Evolutionary conservation across 2,888 invertebrate genomes (phyloP).

Genomic region (Diloba caeruleocephala): DNA sequence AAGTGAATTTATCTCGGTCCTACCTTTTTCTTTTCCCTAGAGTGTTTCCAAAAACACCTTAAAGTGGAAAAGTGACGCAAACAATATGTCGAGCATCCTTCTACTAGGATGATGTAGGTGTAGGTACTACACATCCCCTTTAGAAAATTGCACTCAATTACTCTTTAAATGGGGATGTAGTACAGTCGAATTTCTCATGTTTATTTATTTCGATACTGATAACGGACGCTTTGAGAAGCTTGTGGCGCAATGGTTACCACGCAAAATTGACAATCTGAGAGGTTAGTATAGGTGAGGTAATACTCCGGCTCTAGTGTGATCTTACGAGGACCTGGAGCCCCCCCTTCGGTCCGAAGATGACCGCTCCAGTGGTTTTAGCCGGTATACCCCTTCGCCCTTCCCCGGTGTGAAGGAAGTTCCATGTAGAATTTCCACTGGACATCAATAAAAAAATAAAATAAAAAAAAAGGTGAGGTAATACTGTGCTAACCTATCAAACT

Average conservation of each 20-base stretch:
- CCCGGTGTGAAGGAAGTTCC: no score
- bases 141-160: conserved; percentile 42
- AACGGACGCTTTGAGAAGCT: neutral
- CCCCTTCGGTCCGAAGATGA: no score
- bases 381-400: no score
- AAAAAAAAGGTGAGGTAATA: no score
- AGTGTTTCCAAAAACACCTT: conserved; percentile 39
- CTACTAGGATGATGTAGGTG: conserved; percentile 39
- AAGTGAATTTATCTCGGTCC: conserved; percentile 5
- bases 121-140: conserved; percentile 34
- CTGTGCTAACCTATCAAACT: no score
- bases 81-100: conserved; percentile 35
- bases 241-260: neutral
- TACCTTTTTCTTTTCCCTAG: conserved; percentile 35
- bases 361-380: no score
- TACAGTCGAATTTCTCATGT: conserved; percentile 21
- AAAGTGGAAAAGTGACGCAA: conserved; percentile 44
- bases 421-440: no score
- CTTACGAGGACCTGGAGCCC: no score
- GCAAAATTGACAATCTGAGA: no score
- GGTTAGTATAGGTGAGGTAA: no score
- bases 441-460: no score
- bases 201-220: conserved; percentile 32
- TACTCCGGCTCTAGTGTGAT: no score
- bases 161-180: conserved; percentile 25